Conservation (phyloP, 1,140 invertebrate genomes). For the Chymomyza costata region DNA sequence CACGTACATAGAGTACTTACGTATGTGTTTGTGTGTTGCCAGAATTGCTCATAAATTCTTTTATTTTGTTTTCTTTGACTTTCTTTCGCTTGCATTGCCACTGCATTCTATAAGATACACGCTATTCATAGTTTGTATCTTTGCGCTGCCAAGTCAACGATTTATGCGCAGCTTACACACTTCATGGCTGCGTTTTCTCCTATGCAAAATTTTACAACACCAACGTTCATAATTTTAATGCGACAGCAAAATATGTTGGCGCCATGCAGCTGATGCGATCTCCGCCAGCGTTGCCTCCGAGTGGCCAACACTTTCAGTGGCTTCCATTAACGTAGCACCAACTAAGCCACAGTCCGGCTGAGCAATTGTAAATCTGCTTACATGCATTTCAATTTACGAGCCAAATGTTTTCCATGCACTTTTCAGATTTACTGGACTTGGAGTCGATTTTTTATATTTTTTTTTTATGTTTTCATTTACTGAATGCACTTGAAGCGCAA, state of each 20-base stretch:
- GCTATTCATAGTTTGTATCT: background rate
- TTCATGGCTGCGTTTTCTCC: too few relatives aligned
- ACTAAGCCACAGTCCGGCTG: background rate
- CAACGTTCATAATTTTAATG: slow-evolving; percentile 62
- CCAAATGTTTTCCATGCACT: slow-evolving; percentile 29
- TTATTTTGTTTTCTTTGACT: slow-evolving; percentile 29
- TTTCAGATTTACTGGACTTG: slow-evolving; percentile 25
- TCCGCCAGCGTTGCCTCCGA: slow-evolving; percentile 3
- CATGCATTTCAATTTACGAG: slow-evolving; percentile 47
- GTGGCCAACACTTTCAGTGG: background rate
- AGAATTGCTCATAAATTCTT: background rate
- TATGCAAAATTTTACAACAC: slow-evolving; percentile 55
- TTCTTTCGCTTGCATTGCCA: slow-evolving; percentile 23
- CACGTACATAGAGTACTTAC: slow-evolving; percentile 34
- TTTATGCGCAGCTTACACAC: too few relatives aligned
- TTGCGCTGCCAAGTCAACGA: slow-evolving; percentile 26
- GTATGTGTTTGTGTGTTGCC: slow-evolving; percentile 4
- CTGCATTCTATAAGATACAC: slow-evolving; percentile 24
- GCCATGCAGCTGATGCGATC: slow-evolving; percentile 28
- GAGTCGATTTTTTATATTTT: slow-evolving; percentile 35
- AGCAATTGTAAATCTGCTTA: slow-evolving; percentile 37
- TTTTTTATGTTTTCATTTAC: slow-evolving; percentile 11
- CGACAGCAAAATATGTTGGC: slow-evolving; percentile 67
- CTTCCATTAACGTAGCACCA: slow-evolving; percentile 51
- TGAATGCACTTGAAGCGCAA: slow-evolving; percentile 36